Evolutionary conservation across 2,797 vertebrate species (phyloP).

Genomic region (Mionectes olivaceus): DNA sequence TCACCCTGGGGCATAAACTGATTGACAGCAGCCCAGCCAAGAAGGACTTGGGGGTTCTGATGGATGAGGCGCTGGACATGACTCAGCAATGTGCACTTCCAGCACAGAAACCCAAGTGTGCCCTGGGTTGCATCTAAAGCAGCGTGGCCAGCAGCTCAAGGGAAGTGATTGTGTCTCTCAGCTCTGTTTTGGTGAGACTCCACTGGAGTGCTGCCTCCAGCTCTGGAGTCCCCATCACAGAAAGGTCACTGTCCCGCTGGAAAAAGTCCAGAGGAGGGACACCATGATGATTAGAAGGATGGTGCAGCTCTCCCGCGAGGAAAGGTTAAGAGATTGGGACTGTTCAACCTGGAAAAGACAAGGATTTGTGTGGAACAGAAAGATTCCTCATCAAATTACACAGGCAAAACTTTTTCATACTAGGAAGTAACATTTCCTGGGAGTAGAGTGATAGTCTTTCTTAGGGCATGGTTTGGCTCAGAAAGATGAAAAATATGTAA

Average conservation of each 20-base stretch:
- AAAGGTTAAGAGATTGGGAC: not conserved
- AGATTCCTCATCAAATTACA: not conserved
- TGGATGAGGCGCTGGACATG: not conserved
- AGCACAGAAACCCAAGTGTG: not conserved
- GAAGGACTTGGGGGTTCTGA: not conserved
- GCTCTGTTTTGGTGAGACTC: accelerated
- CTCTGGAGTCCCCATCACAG: not conserved
- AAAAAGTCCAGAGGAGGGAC: not conserved
- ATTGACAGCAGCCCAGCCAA: not conserved
- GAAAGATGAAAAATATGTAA: not conserved
- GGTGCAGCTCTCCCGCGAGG: not conserved
- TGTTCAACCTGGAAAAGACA: not conserved
- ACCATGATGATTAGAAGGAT: not conserved
- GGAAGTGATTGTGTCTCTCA: not conserved
- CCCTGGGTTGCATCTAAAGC: not conserved
- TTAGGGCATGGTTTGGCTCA: not conserved
- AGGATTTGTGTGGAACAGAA: not conserved
- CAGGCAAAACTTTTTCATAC: not conserved
- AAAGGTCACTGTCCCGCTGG: not conserved
- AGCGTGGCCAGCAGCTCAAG: not conserved
- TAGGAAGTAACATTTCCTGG: not conserved
- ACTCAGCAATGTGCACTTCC: too few species aligned
- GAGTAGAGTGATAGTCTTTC: not conserved
- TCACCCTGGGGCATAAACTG: not conserved
- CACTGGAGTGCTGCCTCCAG: not conserved